Conservation (phyloP, 2,113 vertebrate genomes). For the Cinclus mexicanus region DNA sequence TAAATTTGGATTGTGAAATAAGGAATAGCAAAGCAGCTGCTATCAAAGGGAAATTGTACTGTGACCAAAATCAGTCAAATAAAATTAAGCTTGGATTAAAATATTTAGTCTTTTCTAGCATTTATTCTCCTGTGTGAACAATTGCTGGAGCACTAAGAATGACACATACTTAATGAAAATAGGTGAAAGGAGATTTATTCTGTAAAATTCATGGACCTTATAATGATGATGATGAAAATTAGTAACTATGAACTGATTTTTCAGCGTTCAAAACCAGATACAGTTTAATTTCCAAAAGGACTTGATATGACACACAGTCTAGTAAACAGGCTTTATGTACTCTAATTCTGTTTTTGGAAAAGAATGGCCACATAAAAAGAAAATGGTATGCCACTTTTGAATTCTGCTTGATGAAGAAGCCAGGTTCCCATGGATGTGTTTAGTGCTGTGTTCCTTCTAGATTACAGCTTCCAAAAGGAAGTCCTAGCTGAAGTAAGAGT, state of each 20-base stretch:
- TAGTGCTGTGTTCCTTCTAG: not conserved
- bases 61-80: not conserved
- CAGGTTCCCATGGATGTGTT: not conserved
- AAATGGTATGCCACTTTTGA: not conserved
- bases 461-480: not conserved
- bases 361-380: not conserved
- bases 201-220: not conserved
- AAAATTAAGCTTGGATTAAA: not conserved
- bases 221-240: not conserved
- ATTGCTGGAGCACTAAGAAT: not conserved
- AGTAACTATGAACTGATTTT: not conserved
- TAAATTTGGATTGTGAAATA: conserved; percentile 19
- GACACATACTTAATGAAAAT: not conserved
- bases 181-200: not conserved
- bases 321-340: not conserved
- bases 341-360: not conserved
- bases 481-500: not conserved
- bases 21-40: conserved; percentile 3
- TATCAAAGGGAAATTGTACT: conserved; percentile 12
- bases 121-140: not conserved
- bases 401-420: not conserved
- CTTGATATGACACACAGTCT: not conserved
- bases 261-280: not conserved
- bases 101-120: not conserved
- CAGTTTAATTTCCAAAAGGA: not conserved